Percentiles rank a stretch among this genome's conserved stretches.
Evolutionary conservation across 2,888 invertebrate species (phyloP).

Genomic region (Cancer borealis): DNA sequence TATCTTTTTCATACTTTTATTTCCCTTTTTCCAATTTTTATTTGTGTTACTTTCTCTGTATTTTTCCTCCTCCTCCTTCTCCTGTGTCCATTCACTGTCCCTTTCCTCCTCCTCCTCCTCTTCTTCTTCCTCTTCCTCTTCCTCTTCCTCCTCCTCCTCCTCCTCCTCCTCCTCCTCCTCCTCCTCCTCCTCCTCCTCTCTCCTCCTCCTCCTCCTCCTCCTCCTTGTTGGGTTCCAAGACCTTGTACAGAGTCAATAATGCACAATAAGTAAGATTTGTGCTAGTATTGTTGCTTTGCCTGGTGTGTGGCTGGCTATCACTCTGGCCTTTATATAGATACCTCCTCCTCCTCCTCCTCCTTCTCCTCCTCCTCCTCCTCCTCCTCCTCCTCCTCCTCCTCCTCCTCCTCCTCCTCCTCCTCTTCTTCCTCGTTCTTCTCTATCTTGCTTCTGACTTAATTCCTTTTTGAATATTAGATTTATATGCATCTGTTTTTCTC

Average conservation of each 20-base stretch:
- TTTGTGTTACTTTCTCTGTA: background rate
- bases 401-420: constrained; percentile 3
- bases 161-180: background rate
- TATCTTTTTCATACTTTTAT: too few relatives aligned
- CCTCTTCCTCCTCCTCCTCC: background rate
- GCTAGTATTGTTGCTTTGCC: constrained; percentile 43
- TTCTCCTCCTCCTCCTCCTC: background rate
- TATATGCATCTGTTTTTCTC: background rate
- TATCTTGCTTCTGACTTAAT: background rate
- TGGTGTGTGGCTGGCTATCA: constrained; percentile 38
- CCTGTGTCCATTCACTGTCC: background rate
- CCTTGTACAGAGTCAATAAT: constrained; percentile 44
- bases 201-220: background rate
- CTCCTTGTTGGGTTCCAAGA: background rate
- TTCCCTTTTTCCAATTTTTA: too few relatives aligned
- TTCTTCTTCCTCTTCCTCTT: background rate
- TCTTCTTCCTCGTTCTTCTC: background rate
- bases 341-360: background rate
- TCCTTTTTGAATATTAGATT: constrained; percentile 17
- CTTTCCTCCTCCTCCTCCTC: background rate
- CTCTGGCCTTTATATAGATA: constrained; percentile 45
- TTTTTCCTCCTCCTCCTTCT: background rate
- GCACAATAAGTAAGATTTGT: constrained; percentile 55
- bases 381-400: constrained; percentile 6
- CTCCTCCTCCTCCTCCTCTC: background rate